phyloP scores from a whole-genome alignment of 2,113 vertebrate species.

The Grammomys surdaster region DNA sequence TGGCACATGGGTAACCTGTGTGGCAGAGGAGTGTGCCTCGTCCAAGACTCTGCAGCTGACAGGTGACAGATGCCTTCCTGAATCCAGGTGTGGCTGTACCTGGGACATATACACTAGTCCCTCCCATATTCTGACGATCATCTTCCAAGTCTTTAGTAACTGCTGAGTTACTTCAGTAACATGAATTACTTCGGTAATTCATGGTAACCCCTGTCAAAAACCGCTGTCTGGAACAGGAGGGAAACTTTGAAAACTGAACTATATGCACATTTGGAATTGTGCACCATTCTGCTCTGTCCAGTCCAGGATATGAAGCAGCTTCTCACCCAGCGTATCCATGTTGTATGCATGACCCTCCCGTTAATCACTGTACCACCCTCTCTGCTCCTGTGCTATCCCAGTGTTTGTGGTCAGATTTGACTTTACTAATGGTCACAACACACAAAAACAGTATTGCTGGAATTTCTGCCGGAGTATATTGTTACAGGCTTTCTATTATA shows the following conservation, averaged over 20 bases:
- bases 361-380: rapidly evolving
- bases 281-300: neutral
- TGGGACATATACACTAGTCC: neutral
- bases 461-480: neutral
- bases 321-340: neutral
- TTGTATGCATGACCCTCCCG: too few species aligned
- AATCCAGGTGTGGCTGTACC: neutral
- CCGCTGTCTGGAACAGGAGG: neutral
- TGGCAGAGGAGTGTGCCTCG: neutral
- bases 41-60: too few species aligned
- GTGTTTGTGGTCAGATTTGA: neutral
- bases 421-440: neutral
- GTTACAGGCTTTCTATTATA: neutral
- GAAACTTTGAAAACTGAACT: neutral
- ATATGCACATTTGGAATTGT: neutral
- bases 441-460: neutral
- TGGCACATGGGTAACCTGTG: neutral
- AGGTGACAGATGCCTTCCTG: neutral
- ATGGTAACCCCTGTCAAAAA: neutral
- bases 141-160: too few species aligned
- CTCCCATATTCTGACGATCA: too few species aligned
- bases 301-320: neutral
- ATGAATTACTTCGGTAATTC: neutral
- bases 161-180: too few species aligned
- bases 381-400: neutral